Evolutionary conservation across 2,797 vertebrate genomes (phyloP).

Genomic region (Pangasius mekongensis): DNA sequence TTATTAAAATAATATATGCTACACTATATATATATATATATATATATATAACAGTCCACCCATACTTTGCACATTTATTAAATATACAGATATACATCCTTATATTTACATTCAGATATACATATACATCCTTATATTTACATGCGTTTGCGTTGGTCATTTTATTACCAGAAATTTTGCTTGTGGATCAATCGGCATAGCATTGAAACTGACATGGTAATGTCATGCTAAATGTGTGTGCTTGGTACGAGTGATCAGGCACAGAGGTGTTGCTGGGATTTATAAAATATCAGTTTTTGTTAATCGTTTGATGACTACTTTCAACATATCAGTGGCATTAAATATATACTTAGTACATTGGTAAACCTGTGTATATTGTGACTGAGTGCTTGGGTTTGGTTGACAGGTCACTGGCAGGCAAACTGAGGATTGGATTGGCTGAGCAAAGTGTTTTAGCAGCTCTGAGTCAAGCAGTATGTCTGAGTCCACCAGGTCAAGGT

Average conservation of each 20-base stretch:
- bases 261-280: not conserved
- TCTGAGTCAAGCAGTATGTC: constrained; percentile 84
- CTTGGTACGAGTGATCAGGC: not conserved
- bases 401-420: constrained; percentile 86
- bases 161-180: not conserved
- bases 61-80: not conserved
- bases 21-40: no score
- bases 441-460: constrained; percentile 87
- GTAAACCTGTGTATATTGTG: not conserved
- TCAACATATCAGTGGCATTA: not conserved
- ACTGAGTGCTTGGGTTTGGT: constrained; percentile 39
- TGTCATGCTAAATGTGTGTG: not conserved
- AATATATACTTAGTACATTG: no score
- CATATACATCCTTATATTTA: not conserved
- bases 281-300: not conserved
- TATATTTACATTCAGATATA: not conserved
- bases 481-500: constrained; percentile 89
- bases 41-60: no score
- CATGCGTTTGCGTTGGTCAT: not conserved
- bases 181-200: not conserved
- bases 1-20: not conserved
- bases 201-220: not conserved
- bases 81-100: not conserved
- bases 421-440: constrained; percentile 88
- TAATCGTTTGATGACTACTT: not conserved